Evolutionary conservation across 2,113 vertebrate species (phyloP).

Genomic region (Lasiurus borealis): DNA sequence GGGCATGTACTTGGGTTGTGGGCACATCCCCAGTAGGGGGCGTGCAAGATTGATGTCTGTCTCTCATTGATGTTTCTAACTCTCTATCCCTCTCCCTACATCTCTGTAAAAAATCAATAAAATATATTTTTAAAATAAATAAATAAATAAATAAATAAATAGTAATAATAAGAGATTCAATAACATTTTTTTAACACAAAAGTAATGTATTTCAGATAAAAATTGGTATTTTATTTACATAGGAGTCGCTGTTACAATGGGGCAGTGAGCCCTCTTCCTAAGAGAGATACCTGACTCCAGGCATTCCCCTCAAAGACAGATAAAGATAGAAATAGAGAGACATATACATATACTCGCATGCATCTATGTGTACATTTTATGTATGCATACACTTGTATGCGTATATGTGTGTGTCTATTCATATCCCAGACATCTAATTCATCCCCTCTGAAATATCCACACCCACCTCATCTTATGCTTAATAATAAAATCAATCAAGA

Average conservation of each 20-base stretch:
- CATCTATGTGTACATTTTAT: neutral
- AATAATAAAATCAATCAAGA: conserved; percentile 33
- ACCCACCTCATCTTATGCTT: neutral
- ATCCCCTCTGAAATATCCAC: neutral
- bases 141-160: too few species aligned
- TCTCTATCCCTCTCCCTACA: too few species aligned
- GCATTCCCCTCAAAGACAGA: neutral
- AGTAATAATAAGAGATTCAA: neutral
- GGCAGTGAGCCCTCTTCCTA: neutral
- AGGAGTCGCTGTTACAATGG: neutral
- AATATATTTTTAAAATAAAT: too few species aligned
- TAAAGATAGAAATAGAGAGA: neutral
- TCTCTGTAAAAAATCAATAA: too few species aligned
- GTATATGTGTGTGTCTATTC: neutral
- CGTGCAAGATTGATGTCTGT: too few species aligned
- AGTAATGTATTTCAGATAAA: neutral
- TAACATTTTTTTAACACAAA: neutral
- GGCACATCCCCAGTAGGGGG: too few species aligned
- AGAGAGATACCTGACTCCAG: neutral
- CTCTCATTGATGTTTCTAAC: too few species aligned
- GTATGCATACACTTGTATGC: neutral
- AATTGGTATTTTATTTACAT: neutral
- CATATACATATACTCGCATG: too few species aligned
- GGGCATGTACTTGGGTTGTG: too few species aligned
- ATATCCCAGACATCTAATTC: neutral